These are phyloP conservation scores for Didymodactylos carnosus DNA, from an alignment of 2,888 invertebrate species.

Conservation along the genomic window DNA sequence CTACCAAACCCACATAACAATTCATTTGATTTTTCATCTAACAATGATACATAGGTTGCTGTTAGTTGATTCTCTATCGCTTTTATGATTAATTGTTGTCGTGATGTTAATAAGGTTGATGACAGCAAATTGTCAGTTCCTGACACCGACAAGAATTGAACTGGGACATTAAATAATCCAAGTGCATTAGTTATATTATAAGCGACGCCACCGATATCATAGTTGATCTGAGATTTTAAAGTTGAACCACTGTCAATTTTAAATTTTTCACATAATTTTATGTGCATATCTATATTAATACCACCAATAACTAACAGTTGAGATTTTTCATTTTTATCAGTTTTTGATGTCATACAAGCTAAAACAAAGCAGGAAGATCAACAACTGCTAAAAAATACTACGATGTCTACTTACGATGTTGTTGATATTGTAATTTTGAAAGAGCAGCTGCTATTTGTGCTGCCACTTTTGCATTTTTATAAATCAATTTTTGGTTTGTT, in stretches of 20 bases:
- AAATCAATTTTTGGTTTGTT: slow-evolving; percentile 71
- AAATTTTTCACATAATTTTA: background rate
- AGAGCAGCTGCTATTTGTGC: slow-evolving; percentile 26
- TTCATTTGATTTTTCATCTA: slow-evolving; percentile 51
- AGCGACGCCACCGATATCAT: slow-evolving; percentile 58
- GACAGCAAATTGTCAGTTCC: too few species aligned
- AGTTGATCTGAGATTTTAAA: slow-evolving; percentile 3
- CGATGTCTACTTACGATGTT: too few species aligned
- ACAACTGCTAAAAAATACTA: too few species aligned
- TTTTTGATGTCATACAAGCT: too few species aligned
- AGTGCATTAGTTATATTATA: slow-evolving; percentile 74
- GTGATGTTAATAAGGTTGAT: background rate
- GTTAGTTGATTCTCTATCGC: slow-evolving; percentile 32
- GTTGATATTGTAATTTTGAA: slow-evolving; percentile 7
- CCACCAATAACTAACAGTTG: slow-evolving; percentile 8
- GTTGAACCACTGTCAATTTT: background rate
- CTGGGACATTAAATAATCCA: slow-evolving; percentile 45
- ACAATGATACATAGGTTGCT: slow-evolving; percentile 54
- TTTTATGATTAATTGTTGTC: background rate
- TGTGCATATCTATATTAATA: slow-evolving; percentile 9
- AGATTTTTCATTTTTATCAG: too few species aligned
- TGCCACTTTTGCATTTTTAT: slow-evolving; percentile 57
- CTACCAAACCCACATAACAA: slow-evolving; percentile 61
- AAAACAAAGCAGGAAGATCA: too few species aligned
- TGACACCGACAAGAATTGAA: slow-evolving; percentile 51